Conservation (phyloP, 2,113 vertebrate genomes). For the Pseudopodoces humilis region DNA sequence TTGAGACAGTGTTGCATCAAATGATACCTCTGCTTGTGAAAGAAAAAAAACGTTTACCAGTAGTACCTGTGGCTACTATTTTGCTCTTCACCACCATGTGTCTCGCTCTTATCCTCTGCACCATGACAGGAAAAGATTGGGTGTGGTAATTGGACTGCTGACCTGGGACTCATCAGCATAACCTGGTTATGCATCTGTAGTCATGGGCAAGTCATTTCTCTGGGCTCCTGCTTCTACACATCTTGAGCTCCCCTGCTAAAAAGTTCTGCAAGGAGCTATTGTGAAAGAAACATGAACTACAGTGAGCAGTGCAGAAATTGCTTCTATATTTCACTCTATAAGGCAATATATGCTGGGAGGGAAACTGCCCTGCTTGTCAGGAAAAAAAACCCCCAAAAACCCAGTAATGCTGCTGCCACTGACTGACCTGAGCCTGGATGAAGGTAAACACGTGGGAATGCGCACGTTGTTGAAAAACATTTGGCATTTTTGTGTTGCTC, state of each 20-base stretch:
- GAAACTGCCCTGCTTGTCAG: background rate
- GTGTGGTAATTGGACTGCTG: conserved; percentile 29
- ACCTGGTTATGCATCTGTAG: background rate
- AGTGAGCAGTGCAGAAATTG: background rate
- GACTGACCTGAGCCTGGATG: background rate
- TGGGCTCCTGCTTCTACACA: background rate
- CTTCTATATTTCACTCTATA: background rate
- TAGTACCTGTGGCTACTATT: conserved; percentile 8
- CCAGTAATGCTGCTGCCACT: background rate
- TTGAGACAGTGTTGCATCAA: background rate
- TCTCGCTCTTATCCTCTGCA: background rate
- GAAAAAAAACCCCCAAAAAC: background rate
- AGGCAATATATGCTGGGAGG: background rate
- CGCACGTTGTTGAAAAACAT: background rate
- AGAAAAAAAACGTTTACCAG: background rate
- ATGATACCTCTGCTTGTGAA: background rate
- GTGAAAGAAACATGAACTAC: background rate
- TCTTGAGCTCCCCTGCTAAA: background rate
- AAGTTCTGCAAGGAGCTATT: background rate
- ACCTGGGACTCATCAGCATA: conserved; percentile 13
- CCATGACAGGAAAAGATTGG: conserved; percentile 21
- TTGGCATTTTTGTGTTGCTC: background rate
- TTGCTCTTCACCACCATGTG: background rate
- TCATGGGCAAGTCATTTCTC: background rate
- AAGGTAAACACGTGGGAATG: background rate